Conservation (phyloP, 2,113 vertebrate genomes). For the Microtus oregoni region DNA sequence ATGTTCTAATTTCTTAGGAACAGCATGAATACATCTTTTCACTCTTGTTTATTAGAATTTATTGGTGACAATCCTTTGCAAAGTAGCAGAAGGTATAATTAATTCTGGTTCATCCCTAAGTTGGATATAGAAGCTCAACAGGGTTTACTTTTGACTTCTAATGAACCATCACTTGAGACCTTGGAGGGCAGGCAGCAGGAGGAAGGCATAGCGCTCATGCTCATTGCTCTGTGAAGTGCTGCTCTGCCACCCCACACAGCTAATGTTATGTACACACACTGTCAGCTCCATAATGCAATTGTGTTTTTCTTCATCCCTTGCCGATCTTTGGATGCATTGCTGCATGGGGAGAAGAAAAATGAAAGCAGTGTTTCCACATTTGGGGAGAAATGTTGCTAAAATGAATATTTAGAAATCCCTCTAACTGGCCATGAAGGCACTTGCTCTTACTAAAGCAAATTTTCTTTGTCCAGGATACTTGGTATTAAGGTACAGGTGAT, state of each 20-base stretch:
- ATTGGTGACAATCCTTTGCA: conserved; percentile 83
- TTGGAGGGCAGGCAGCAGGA: background rate
- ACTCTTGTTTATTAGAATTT: conserved; percentile 88
- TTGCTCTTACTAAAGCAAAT: background rate
- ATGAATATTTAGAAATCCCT: conserved; percentile 45
- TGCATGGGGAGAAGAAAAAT: background rate
- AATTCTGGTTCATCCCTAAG: conserved; percentile 83
- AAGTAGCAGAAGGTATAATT: conserved; percentile 86
- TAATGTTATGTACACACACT: conserved; percentile 61
- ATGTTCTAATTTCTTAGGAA: conserved; percentile 87
- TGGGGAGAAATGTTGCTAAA: conserved; percentile 42
- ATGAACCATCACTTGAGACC: conserved; percentile 69
- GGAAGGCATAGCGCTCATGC: background rate
- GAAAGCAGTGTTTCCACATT: background rate
- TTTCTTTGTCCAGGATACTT: background rate
- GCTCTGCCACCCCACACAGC: background rate
- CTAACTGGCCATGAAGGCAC: background rate
- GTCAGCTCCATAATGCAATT: conserved; percentile 52
- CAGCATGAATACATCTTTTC: conserved; percentile 85
- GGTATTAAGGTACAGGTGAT: background rate
- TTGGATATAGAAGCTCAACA: conserved; percentile 82
- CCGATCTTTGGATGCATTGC: conserved; percentile 24
- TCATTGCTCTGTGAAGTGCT: conserved; percentile 59
- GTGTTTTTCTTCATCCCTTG: conserved; percentile 46
- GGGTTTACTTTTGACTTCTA: conserved; percentile 81